Conservation (phyloP, 2,113 vertebrate species). For the Urocitellus parryii region DNA sequence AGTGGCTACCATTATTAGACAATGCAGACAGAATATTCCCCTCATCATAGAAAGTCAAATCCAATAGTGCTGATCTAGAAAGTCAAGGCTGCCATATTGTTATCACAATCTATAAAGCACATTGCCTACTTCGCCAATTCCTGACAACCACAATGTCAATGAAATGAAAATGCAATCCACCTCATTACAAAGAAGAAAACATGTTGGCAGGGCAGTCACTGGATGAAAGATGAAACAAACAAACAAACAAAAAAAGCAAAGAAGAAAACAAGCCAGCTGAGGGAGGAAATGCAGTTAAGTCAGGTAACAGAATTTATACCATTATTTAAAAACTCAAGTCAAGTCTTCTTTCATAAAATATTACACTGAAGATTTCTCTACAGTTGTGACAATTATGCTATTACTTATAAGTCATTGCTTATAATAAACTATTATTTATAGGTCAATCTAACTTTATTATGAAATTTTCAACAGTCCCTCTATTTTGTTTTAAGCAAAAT, state of each 20-base stretch:
- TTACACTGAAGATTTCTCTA: constrained; percentile 4
- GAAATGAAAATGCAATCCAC: not conserved
- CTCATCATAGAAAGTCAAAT: not conserved
- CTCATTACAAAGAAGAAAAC: not conserved
- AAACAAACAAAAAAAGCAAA: not conserved
- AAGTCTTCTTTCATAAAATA: not conserved
- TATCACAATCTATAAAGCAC: not conserved
- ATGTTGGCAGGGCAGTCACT: not conserved
- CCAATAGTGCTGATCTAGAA: not conserved
- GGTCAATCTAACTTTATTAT: not conserved
- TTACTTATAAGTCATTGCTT: not conserved
- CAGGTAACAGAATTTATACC: not conserved
- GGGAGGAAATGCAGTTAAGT: not conserved
- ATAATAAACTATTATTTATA: constrained; percentile 22
- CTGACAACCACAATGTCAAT: not conserved
- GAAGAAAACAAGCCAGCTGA: not conserved
- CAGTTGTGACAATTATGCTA: not conserved
- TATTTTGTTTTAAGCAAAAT: constrained; percentile 37
- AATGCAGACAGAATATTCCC: not conserved
- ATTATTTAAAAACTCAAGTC: constrained; percentile 16
- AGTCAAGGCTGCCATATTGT: not conserved
- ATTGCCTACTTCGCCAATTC: not conserved
- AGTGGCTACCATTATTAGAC: not conserved
- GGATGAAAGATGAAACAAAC: not conserved
- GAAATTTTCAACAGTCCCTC: constrained; percentile 12